These are phyloP conservation scores for Baronia brevicornis DNA, from an alignment of 2,888 invertebrate genomes.

Conservation along the genomic window DNA sequence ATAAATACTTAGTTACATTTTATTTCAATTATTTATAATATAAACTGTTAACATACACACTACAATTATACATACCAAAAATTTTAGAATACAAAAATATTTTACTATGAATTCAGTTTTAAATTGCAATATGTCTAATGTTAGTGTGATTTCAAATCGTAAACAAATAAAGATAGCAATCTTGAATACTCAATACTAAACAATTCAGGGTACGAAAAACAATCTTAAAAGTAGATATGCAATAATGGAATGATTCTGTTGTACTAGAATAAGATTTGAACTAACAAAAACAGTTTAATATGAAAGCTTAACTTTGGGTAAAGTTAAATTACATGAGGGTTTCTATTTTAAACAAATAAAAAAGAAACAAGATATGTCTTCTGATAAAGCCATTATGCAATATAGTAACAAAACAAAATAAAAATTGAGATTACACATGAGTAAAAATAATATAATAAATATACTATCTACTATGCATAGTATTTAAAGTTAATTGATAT, in stretches of 20 bases:
- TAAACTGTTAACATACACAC: slow-evolving; percentile 43
- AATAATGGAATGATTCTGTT: slow-evolving; percentile 41
- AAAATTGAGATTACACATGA: slow-evolving; percentile 58
- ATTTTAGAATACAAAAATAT: slow-evolving; percentile 70
- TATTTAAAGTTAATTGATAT: slow-evolving; percentile 4
- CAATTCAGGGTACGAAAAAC: too few relatives aligned
- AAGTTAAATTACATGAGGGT: slow-evolving; percentile 23
- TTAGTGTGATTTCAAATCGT: slow-evolving; percentile 4
- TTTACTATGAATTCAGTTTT: slow-evolving; percentile 41
- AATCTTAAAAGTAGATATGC: slow-evolving; percentile 20
- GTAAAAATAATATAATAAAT: slow-evolving; percentile 30
- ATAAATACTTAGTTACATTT: slow-evolving; percentile 58
- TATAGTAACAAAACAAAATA: slow-evolving; percentile 29
- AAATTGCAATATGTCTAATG: slow-evolving; percentile 15
- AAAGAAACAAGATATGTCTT: slow-evolving; percentile 17
- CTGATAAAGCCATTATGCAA: slow-evolving; percentile 23
- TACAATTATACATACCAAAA: slow-evolving; percentile 61
- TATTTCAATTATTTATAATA: slow-evolving; percentile 51
- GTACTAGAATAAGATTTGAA: slow-evolving; percentile 32
- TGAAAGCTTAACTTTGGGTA: slow-evolving; percentile 57
- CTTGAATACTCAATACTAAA: too few relatives aligned
- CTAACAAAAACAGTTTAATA: slow-evolving; percentile 26
- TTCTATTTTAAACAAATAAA: slow-evolving; percentile 21
- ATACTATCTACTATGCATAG: slow-evolving; percentile 13
- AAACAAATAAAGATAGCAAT: too few relatives aligned